Base-by-base conservation (phyloP, 2,888 invertebrate genomes). In the Dyspetes luteomarginatus region DNA sequence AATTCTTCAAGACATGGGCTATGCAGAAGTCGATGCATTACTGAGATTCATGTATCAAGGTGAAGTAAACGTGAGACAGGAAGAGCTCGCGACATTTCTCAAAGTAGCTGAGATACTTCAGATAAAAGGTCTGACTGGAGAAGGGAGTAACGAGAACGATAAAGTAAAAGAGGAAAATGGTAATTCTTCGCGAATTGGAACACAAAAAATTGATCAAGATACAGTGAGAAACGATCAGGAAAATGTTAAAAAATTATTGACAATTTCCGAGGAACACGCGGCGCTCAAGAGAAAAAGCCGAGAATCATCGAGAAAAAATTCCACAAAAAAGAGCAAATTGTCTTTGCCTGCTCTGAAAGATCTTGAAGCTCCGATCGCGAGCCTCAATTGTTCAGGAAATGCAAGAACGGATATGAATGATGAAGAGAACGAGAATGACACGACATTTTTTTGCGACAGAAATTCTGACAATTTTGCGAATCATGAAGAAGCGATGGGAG, bases 1-100 rank as follows among this genome's bases (percentile, higher is more conserved):
- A 22, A 86, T 89, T 36, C 78, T 89, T 0, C 88, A 89, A 78
- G 89, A 89, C 56, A 87, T 89, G 78, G 87, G 87, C 9, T 85
- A 85, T 15, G 9, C 74, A 1, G 86, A 89, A 56, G 80, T 89
- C 12, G 84, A 85, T 15, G 83, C 87, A 5, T 64, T 89, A 4
- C 28, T 89, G n/a, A 85, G 82, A 52, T 89, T 89, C 26, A 89
- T 89, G 87, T 89, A 89, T 48, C 88, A 88, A 81, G 89, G 89
- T 26, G 89, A 89, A 67, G 86, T 89, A 0, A 88, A 86, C 60
- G 83, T 89, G 4, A 87, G 82, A 17, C 86, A 89, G 65, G 89
- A 89, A 9, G 89, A 89, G 41, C 81, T 89, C 3, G 83, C 87
- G 3, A 85, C 83, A 17, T 89, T 89, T 9, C 48, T 89, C 7